A percentile compares a stretch with the other conserved stretches of the same genome.
phyloP scores from a whole-genome alignment of 2,888 invertebrate genomes.

The Cerastoderma edule region DNA sequence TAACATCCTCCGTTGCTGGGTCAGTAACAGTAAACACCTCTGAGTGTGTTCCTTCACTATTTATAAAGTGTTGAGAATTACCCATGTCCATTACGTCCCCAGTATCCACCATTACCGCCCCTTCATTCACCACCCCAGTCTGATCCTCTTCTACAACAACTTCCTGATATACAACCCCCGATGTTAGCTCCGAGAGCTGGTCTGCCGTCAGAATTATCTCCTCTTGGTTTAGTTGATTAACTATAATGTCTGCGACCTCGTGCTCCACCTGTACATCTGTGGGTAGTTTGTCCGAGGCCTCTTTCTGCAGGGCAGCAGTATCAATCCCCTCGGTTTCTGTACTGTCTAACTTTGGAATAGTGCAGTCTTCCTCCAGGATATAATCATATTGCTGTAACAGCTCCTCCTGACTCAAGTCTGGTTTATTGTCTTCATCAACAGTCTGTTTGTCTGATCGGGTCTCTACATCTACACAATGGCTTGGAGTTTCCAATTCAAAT shows the following conservation, averaged over 20 bases:
- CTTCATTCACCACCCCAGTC: background rate
- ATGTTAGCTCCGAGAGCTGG: slow-evolving; percentile 34
- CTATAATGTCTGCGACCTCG: background rate
- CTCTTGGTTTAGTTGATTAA: background rate
- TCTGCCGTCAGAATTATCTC: slow-evolving; percentile 34
- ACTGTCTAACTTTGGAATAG: background rate
- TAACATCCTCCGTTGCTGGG: slow-evolving; percentile 6
- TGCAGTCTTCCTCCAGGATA: background rate
- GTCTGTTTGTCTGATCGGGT: background rate
- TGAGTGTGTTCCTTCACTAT: background rate
- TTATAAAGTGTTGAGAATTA: background rate
- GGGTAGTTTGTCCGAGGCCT: too few species aligned
- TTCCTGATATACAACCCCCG: slow-evolving; percentile 1
- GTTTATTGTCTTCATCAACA: background rate
- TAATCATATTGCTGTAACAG: slow-evolving; percentile 22
- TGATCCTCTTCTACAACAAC: background rate
- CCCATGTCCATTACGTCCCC: background rate
- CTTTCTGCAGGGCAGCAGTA: too few species aligned
- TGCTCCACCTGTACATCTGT: background rate
- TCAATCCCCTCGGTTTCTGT: too few species aligned
- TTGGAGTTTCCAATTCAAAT: slow-evolving; percentile 14
- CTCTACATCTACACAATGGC: background rate
- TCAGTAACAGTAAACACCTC: background rate
- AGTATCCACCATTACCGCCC: background rate
- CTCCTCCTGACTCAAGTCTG: background rate